These are phyloP conservation scores for Cheilosia soror DNA, from an alignment of 2,888 invertebrate genomes.

Conservation along the genomic window DNA sequence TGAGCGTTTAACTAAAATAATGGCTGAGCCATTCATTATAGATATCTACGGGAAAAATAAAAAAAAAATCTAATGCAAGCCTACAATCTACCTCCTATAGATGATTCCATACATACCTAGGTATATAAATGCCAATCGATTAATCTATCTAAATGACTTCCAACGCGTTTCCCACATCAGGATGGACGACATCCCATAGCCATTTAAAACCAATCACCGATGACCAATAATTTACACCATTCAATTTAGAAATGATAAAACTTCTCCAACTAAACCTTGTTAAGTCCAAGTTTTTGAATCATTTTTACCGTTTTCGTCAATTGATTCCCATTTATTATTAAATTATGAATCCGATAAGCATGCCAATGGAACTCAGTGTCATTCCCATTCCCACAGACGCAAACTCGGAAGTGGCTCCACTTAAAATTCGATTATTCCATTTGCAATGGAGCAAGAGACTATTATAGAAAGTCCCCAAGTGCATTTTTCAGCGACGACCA, in stretches of 20 bases:
- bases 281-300: background rate
- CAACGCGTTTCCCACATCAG: background rate
- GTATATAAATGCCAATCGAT: no score
- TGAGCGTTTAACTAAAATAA: no score
- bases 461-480: conserved; percentile 17
- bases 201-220: background rate
- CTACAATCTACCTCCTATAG: no score
- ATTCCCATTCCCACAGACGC: conserved; percentile 40
- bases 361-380: conserved; percentile 16
- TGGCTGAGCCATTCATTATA: no score
- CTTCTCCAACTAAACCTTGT: conserved; percentile 18
- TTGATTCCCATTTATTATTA: conserved; percentile 68
- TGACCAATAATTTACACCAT: conserved; percentile 33
- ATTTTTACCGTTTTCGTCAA: conserved; percentile 60
- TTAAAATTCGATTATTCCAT: conserved; percentile 72
- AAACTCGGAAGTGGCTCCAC: conserved; percentile 71
- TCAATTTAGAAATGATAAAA: conserved; percentile 56
- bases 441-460: conserved; percentile 35
- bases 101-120: no score
- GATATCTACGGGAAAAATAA: no score
- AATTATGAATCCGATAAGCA: conserved; percentile 63
- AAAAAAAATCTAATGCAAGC: no score
- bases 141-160: background rate
- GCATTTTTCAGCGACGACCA: conserved; percentile 60
- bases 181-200: background rate